Percentiles rank a stretch among this genome's conserved stretches.
These are phyloP conservation scores for Gambusia holbrooki DNA, from an alignment of 2,113 vertebrate species.

Conservation along the genomic window DNA sequence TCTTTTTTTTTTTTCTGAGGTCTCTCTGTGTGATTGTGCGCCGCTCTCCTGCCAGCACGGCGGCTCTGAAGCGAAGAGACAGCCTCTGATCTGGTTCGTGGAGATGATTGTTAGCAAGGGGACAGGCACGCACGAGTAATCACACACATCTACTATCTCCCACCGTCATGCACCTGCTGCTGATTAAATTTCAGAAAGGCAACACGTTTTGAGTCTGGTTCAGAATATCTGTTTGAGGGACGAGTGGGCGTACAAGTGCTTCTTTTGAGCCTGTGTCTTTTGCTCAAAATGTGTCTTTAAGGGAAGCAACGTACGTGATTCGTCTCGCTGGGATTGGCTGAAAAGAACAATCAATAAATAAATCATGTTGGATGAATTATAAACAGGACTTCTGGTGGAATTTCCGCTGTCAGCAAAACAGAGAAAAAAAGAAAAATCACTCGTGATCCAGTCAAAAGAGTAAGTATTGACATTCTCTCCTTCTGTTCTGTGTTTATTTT, in stretches of 20 bases:
- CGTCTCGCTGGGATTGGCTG: slow-evolving; percentile 46
- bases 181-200: slow-evolving; percentile 52
- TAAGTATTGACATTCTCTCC: slow-evolving; percentile 67
- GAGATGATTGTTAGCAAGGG: slow-evolving; percentile 58
- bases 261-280: slow-evolving; percentile 30
- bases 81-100: slow-evolving; percentile 64
- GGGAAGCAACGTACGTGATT: slow-evolving; percentile 33
- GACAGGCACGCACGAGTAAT: slow-evolving; percentile 35
- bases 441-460: slow-evolving; percentile 42
- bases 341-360: slow-evolving; percentile 18
- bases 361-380: slow-evolving; percentile 48
- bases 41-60: slow-evolving; percentile 31
- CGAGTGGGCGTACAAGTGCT: slow-evolving; percentile 1
- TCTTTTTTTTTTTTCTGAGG: slow-evolving; percentile 55
- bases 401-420: slow-evolving; percentile 35
- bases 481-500: slow-evolving; percentile 22
- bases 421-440: slow-evolving; percentile 41
- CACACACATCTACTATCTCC: slow-evolving; percentile 39
- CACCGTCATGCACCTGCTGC: slow-evolving; percentile 38
- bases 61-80: slow-evolving; percentile 41
- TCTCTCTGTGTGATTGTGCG: slow-evolving; percentile 43
- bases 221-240: slow-evolving; percentile 40
- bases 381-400: slow-evolving; percentile 53
- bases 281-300: slow-evolving; percentile 25
- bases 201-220: slow-evolving; percentile 37